Base-by-base conservation (phyloP, 2,797 vertebrate species). In the Tenualosa ilisha region DNA sequence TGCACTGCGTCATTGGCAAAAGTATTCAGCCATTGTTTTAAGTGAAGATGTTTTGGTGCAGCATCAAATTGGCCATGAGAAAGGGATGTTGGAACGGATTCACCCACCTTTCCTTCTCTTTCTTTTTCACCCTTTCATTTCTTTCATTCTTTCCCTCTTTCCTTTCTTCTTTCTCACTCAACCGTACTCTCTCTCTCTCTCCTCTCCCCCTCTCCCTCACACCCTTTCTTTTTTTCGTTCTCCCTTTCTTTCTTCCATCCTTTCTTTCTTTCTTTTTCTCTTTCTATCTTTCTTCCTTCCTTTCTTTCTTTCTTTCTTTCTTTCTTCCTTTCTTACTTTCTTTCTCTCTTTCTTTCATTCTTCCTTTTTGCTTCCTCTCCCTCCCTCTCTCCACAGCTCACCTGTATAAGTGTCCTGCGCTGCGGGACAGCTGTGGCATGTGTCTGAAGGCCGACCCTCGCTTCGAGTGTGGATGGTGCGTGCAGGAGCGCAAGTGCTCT, bases 391-490 rank as follows among this genome's bases (percentile, higher is more conserved):
- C 1, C 63, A 9, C 94, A 99, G 98, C 98, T 22, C 98, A 99
- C 93, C 95, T 99, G 87, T 99, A 99, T 93, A 99, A 99, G 93
- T 99, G 98, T 93, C 95, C 96, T 0, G 98, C 98, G 0, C 89
- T 97, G 91, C 94, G 98, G 79, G 97, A 98, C 92, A 99, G 98
- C 95, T 99, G 98, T 0, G 98, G 98, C 0, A 96, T 98, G 93
- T 99, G 98, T 91, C 96, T 99, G 88, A 99, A 99, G 93, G 98
- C 98, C 0, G 97, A 99, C 92, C 97, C 97, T 0, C 95, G 95
- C 88, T 99, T 99, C 0, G 97, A 98, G 89, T 99, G 98, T 0
- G 98, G 98, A 84, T 99, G 98, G 98, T 99, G 98, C 0, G 93
- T 98, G 84, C 94, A 92, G 1, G 97, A 98, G 92, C 96, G 91